phyloP scores from a whole-genome alignment of 2,797 vertebrate species.

The Manis javanica region DNA sequence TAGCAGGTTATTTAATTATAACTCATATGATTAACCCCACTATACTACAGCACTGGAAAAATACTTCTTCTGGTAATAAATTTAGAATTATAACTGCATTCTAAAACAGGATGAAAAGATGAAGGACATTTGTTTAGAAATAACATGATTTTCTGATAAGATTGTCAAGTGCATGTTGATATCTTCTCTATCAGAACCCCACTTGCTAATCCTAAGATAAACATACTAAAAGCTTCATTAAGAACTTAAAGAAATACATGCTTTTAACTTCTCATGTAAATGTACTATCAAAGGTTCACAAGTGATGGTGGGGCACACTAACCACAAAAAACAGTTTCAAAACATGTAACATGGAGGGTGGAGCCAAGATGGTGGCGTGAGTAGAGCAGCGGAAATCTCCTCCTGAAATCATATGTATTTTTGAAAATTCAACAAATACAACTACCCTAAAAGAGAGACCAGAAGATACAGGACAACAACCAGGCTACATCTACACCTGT shows the following conservation, averaged over 20 bases:
- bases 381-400: too few species aligned
- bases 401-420: too few species aligned
- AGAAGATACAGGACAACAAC: too few species aligned
- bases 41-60: not conserved
- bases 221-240: conserved; percentile 13
- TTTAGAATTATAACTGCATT: not conserved
- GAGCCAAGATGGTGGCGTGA: too few species aligned
- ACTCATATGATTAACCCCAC: not conserved
- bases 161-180: not conserved
- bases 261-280: conserved; percentile 4
- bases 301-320: not conserved
- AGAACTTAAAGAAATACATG: not conserved
- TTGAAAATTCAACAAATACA: too few species aligned
- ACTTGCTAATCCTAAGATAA: not conserved
- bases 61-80: not conserved
- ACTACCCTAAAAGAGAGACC: too few species aligned
- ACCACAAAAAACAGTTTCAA: not conserved
- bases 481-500: too few species aligned
- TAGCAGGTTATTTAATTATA: not conserved
- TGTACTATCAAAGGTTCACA: not conserved
- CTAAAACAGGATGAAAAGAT: not conserved
- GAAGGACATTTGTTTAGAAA: not conserved
- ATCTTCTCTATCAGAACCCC: not conserved
- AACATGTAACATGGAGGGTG: not conserved
- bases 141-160: not conserved